Base-by-base conservation (phyloP, 2,797 vertebrate species). In the Coilia nasus region DNA sequence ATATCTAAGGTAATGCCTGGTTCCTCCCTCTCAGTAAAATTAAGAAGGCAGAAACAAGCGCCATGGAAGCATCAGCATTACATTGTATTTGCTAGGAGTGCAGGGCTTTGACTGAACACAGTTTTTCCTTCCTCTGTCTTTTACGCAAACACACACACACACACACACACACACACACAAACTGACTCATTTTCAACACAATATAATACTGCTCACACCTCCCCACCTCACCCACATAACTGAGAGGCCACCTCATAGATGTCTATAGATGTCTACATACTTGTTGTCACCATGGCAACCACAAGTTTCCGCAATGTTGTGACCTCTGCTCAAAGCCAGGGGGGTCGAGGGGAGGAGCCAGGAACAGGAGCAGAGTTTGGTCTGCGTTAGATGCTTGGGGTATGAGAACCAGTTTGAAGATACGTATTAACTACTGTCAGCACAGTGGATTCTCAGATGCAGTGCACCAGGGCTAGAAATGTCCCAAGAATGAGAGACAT, bases 271-370 rank as follows among this genome's bases (percentile, higher is more conserved):
- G 64, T 31, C 64, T 35, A 71, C 64, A 71, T 35, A 71, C 64
- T 12, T 71, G 64, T 12, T 31, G 64, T 71, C 64, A 31, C 64
- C 28, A 71, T 71, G 64, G 31, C 28, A 71, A 71, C 64, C 64
- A 71, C 12, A 35, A 71, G 64, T 71, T 71, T 71, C 64, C 28
- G 3, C 2, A 25, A 71, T 71, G 64, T 35, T 12, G 14, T 71
- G 64, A 71, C 64, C 64, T 19, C 64, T 35, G 64, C 64, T 35
- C 64, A 71, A 71, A 71, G 64, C 62, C 62, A 28, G 12, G 62
- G 28, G 19, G 21, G 57, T 59, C 4, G 6, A 59, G 23, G 12
- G 62, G 62, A 64, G 62, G 62, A 28, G 62, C 23, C 23, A 25
- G 12, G 4, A 12, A 25, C 62, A 28, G 23, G 62, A 64, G 23